Evolutionary conservation across 2,888 invertebrate genomes (phyloP), one percentile per base, ranked within the genome.

Genomic region (Megalurothrips usitatus): DNA sequence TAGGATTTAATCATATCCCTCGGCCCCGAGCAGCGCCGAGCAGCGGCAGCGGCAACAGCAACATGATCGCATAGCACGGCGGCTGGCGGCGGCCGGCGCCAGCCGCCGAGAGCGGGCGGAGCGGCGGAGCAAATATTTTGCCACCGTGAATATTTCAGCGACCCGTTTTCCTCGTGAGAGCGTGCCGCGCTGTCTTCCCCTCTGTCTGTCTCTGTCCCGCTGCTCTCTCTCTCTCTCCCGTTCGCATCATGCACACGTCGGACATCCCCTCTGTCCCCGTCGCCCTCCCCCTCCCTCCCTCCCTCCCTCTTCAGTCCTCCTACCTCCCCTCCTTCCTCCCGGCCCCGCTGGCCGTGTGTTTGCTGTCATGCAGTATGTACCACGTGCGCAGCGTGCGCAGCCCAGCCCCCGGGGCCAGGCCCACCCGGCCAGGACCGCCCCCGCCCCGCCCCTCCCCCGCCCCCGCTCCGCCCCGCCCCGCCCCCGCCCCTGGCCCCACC

Each of bases 341-440:
- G 63, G 11, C 12, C 49, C 12, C 14, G 63, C 63, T 63, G 63
- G 23, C 63, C n/a, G 68, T 23, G 52, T 52, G 34, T 43, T 43
- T 43, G 34, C 34, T 43, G 68, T 68, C 68, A 68, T 68, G 68
- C 68, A 68, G 23, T 68, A 68, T 68, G 68, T 23, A 68, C 68
- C 58, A 58, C 58, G 58, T 58, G 58, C 17, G 58, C 17, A 17
- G 58, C 14, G 14, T 10, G 14, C 12, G 52, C n/a, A n/a, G n/a
- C n/a, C n/a, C n/a, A 10, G 52, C 52, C 52, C 52, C 10, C 58
- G 58, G n/a, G 17, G 19, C 58, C 10, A n/a, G 58, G 58, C 34
- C 34, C 34, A 43, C 3, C 34, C 34, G n/a, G n/a, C n/a, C n/a
- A n/a, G n/a, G n/a, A n/a, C 34, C 3, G 34, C 2, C 34, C 34